Conservation (phyloP, 2,797 vertebrate species). For the Brachymystax lenok region DNA sequence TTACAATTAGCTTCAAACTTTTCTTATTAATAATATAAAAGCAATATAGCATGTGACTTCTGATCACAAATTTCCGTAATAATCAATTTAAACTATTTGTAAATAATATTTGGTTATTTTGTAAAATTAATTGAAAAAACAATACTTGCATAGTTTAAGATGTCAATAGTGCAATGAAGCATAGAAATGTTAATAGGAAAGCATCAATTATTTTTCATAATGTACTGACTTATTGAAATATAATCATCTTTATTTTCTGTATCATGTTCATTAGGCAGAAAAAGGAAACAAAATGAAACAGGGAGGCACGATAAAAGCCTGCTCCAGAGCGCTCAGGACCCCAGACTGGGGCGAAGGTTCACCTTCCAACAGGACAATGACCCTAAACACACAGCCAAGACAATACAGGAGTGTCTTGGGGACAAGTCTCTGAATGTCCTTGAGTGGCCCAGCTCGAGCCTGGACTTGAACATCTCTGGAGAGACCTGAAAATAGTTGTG, state of each 20-base stretch:
- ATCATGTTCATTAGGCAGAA: constrained; percentile 1
- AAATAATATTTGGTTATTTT: constrained; percentile 37
- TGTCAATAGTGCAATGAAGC: constrained; percentile 64
- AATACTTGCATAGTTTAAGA: constrained; percentile 63
- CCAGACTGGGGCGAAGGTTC: too few species aligned
- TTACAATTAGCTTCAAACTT: background rate
- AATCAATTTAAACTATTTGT: constrained; percentile 1
- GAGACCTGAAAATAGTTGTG: too few species aligned
- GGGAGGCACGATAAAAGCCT: background rate
- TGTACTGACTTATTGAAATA: background rate
- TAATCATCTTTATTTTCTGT: background rate
- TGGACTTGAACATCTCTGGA: too few species aligned
- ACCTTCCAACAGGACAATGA: too few species aligned
- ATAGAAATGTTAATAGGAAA: constrained; percentile 26
- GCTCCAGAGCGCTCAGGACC: too few species aligned
- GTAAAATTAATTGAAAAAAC: constrained; percentile 14
- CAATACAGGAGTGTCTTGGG: too few species aligned
- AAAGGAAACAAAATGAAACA: background rate
- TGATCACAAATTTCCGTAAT: constrained; percentile 2
- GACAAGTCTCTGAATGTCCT: too few species aligned
- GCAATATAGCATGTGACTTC: constrained; percentile 30
- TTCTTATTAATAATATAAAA: constrained; percentile 33
- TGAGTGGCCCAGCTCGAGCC: too few species aligned
- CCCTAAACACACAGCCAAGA: too few species aligned
- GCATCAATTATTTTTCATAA: background rate